phyloP scores from a whole-genome alignment of 2,888 invertebrate species.

The Mechanitis messenoides region DNA sequence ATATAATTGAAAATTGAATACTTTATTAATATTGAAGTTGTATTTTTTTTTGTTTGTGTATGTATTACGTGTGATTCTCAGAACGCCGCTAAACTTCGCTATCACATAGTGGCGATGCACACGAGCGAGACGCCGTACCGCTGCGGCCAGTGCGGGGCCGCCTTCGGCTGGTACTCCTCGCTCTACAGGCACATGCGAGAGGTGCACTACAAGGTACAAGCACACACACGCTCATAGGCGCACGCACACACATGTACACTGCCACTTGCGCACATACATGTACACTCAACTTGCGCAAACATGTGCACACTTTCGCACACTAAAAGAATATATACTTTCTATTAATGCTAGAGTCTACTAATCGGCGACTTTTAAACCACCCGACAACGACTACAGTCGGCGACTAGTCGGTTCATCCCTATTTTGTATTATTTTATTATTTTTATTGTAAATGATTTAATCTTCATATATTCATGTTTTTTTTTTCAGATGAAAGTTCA shows the following conservation, averaged over 20 bases:
- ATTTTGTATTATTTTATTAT: not conserved
- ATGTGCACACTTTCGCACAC: not conserved
- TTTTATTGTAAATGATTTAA: not conserved
- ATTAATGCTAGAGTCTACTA: too few relatives aligned
- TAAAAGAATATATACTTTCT: too few relatives aligned
- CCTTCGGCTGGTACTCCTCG: constrained; percentile 69
- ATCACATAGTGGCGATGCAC: constrained; percentile 68
- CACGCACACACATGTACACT: not conserved
- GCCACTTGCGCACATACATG: too few relatives aligned
- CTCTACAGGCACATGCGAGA: constrained; percentile 61
- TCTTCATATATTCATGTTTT: not conserved
- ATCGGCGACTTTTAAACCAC: too few relatives aligned
- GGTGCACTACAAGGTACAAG: constrained; percentile 64
- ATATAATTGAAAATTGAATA: too few relatives aligned
- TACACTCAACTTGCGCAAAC: not conserved
- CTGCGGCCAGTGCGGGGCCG: constrained; percentile 54
- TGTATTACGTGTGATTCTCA: constrained; percentile 28
- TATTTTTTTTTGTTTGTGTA: too few relatives aligned
- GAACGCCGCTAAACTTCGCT: constrained; percentile 65
- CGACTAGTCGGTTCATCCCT: too few relatives aligned
- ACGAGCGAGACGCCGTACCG: constrained; percentile 62
- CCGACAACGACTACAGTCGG: too few relatives aligned
- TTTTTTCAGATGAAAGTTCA: constrained; percentile 50
- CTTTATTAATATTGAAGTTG: too few relatives aligned
- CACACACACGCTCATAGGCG: not conserved